phyloP scores from a whole-genome alignment of 2,888 invertebrate species.

The Meteorus cinctellus region DNA sequence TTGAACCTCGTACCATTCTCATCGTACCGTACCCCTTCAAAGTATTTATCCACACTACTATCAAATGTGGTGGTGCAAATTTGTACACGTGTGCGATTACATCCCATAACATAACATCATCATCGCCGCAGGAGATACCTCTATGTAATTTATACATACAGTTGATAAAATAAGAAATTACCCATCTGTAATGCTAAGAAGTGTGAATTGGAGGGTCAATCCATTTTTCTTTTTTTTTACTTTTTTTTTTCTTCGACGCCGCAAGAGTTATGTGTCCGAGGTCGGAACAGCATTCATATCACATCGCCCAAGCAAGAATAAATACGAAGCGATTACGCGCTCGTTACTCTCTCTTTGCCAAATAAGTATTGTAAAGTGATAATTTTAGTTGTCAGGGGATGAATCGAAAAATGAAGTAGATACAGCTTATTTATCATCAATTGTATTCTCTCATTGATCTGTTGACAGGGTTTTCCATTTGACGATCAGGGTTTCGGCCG shows the following conservation, averaged over 20 bases:
- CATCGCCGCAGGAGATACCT: too few species aligned
- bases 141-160: not conserved
- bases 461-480: constrained; percentile 79
- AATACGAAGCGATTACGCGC: constrained; percentile 47
- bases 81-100: too few species aligned
- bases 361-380: constrained; percentile 11
- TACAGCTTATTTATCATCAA: too few species aligned
- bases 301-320: constrained; percentile 52
- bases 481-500: constrained; percentile 77
- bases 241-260: constrained; percentile 34
- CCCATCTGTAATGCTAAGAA: constrained; percentile 30
- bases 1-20: too few species aligned
- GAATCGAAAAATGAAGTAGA: too few species aligned
- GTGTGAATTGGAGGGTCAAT: constrained; percentile 15
- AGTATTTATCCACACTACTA: too few species aligned
- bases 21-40: too few species aligned
- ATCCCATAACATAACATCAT: too few species aligned
- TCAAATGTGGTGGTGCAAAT: too few species aligned
- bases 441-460: not conserved
- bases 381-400: too few species aligned
- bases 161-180: not conserved
- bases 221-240: too few species aligned
- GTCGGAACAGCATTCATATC: constrained; percentile 50
- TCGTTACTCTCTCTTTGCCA: constrained; percentile 40
- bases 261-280: constrained; percentile 42